These are phyloP conservation scores for Geothlypis trichas DNA, from an alignment of 2,113 vertebrate genomes.

Conservation along the genomic window DNA sequence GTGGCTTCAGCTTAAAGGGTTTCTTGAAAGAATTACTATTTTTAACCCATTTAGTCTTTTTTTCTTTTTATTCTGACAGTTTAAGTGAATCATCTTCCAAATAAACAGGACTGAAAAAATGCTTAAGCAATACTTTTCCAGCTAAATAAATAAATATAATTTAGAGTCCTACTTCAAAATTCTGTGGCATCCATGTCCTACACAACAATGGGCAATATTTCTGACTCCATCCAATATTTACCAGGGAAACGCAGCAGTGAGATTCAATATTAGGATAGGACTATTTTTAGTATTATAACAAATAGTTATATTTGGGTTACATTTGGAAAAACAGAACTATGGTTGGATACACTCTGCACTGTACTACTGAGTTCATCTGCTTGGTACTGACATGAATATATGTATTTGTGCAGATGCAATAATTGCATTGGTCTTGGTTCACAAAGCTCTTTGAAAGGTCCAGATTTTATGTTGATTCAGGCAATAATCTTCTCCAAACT, in stretches of 20 bases:
- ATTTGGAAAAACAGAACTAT: background rate
- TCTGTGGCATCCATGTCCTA: background rate
- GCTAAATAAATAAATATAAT: background rate
- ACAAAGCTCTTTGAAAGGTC: background rate
- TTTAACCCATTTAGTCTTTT: background rate
- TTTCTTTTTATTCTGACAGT: background rate
- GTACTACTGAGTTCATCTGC: background rate
- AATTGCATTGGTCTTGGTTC: background rate
- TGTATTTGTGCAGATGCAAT: background rate
- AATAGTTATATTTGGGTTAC: background rate
- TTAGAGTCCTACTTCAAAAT: background rate
- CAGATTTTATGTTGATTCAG: background rate
- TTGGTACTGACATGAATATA: background rate
- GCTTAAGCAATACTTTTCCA: background rate
- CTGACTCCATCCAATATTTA: background rate
- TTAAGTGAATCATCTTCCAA: background rate
- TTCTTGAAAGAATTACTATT: background rate
- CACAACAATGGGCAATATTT: background rate
- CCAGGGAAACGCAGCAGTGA: background rate
- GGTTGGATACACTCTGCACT: background rate
- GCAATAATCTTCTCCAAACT: background rate
- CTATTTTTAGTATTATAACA: background rate
- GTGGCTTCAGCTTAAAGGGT: background rate
- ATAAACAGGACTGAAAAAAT: background rate
- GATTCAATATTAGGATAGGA: background rate